Base-by-base conservation (phyloP, 1,140 invertebrate genomes). In the Branchinecta lynchi region DNA sequence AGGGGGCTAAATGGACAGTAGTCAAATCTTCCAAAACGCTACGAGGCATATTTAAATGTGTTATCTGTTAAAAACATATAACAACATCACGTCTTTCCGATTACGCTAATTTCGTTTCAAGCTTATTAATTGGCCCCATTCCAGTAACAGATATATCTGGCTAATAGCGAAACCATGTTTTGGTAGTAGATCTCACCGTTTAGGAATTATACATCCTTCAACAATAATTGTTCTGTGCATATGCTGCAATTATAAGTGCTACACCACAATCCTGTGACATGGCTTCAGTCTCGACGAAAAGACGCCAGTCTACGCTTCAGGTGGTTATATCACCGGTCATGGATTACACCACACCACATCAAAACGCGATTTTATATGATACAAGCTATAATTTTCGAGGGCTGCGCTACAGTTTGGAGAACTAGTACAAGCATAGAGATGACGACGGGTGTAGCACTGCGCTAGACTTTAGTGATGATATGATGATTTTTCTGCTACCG, bases 331-430 rank as follows among this genome's bases (percentile, higher is more conserved):
- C 51, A 60, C 17, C 51, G 12, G 17, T 20, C 51, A 20, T 15
- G 17, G 51, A 20, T 32, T 32, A 32, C 32, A 60, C 17, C 17
- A 60, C 17, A 60, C 51, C 51, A 60, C 51, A 60, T 12, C 51
- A 60, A 60, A 60, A 60, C 17, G 51, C 51, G 51, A 60, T 60
- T 60, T 60, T 60, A 60, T 60, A 60, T 60, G 51, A 60, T 60
- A 60, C 51, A 60, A 20, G 51, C 51, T 60, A 6, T 60, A 60
- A 60, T 60, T 60, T 60, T 60, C 2, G 12, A 32, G 51, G 17
- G 51, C 51, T 60, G 12, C 12, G 17, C 51, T 60, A 60, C 51
- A 60, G 51, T 60, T 15, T 12, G 12, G 12, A 60, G 17, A 12
- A 12, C 51, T 60, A 60, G 51, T 32, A 32, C 32, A 32, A 32